Conservation (phyloP, 2,888 invertebrate genomes). For the Lasioglossum villosulum region DNA sequence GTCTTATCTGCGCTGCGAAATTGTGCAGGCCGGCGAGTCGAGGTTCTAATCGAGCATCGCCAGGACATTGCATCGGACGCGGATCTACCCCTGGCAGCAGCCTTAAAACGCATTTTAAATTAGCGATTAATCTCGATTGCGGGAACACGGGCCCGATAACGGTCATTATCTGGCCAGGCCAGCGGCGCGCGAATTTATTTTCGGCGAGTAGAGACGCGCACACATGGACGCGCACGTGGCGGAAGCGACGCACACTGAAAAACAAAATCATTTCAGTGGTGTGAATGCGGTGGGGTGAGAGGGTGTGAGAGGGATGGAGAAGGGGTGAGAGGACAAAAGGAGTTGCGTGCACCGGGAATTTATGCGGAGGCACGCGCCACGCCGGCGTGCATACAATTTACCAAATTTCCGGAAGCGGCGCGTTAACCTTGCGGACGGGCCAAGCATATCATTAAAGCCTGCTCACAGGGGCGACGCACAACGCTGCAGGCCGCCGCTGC, state of each 20-base stretch:
- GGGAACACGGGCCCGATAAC: constrained; percentile 53
- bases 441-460: constrained; percentile 42
- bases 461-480: constrained; percentile 2
- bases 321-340: constrained; percentile 29
- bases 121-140: constrained; percentile 62
- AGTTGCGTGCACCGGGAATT: constrained; percentile 59
- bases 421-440: constrained; percentile 60
- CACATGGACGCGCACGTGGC: background rate
- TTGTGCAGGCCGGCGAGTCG: background rate
- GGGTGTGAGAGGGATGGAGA: background rate
- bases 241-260: constrained; percentile 24
- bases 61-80: background rate
- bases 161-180: constrained; percentile 62
- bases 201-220: background rate
- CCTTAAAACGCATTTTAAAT: constrained; percentile 48
- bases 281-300: background rate
- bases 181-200: constrained; percentile 61
- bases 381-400: constrained; percentile 74
- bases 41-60: background rate
- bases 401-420: constrained; percentile 76
- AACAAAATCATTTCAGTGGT: background rate
- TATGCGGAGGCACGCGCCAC: constrained; percentile 79
- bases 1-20: constrained; percentile 5
- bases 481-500: constrained; percentile 10
- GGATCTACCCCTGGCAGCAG: constrained; percentile 46